Evolutionary conservation across 1,140 invertebrate genomes (phyloP), one percentile per base, ranked within the genome.

Genomic region (Ceratina calcarata): DNA sequence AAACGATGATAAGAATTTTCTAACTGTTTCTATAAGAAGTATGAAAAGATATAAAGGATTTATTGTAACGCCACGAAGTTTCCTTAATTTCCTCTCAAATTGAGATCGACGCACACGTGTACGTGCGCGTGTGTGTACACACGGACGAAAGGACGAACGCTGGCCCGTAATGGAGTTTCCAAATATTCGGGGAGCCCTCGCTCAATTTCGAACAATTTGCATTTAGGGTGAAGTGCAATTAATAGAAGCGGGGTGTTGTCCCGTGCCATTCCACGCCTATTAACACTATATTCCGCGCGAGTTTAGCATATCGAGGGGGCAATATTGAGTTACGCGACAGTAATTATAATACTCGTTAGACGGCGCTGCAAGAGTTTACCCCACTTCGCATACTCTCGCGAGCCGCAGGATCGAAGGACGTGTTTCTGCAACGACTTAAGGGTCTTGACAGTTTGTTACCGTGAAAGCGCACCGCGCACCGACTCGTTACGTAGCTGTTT

Each of bases 171-270:
- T 93, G 92, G 91, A 93, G 91, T 93, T 93, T 93, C 91, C 92
- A 93, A 93, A 93, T 93, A 93, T 93, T 93, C 92, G 91, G 88
- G 91, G 89, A 92, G 92, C 91, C 90, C 92, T 92, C 91, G 91
- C 92, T 92, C 91, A 92, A 93, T 93, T 93, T 92, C 90, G 90
- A 92, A 93, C 92, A 92, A 93, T 93, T 93, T 93, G 91, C 92
- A 93, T 93, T 93, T 92, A 92, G 91, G 92, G 91, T 91, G 90
- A 92, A 93, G 91, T 91, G 91, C 92, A 93, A 93, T 93, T 93
- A 93, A 93, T 93, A 92, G 91, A 90, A 92, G 91, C 91, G 91
- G 90, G 91, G 89, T 92, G 91, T 92, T 92, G 91, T 91, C 85
- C 87, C 89, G 85, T 86, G 83, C 91, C 90, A 92, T 91, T 92